Evolutionary conservation across 2,113 vertebrate species (phyloP), one percentile per base, ranked within the genome.

Genomic region (Scomber scombrus): DNA sequence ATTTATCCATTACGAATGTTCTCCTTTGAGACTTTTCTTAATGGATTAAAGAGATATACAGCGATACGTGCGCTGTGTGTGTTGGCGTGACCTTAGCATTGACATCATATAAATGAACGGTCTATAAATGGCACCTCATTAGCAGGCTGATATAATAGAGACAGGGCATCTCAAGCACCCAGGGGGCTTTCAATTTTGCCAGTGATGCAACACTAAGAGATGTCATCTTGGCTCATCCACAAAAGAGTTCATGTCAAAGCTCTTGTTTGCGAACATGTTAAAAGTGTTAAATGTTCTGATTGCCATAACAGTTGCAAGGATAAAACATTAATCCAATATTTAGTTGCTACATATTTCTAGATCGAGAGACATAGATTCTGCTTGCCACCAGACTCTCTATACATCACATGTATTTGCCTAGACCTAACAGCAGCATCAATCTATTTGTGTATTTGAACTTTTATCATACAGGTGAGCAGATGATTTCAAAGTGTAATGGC

Each of bases 61-160:
- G n/a, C 70, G 78, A 49, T 75, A 18, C n/a, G n/a, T 34, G 58
- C 23, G 56, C 68, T 86, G 76, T 69, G 73, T 76, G 82, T 76
- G 85, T 78, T 80, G 45, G 82, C 54, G 69, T 88, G 89, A 94
- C 93, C 93, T 86, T 52, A 84, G 73, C 84, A 61, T 55, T 93
- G 90, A 93, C 92, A 91, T 92, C 81, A 85, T 88, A 91, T 88
- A 91, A 93, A 93, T 92, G 88, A 91, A 86, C 49, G 57, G 79
- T 31, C 92, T 94, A 94, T 90, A 90, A 91, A 88, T 86, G 88
- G 93, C 92, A 94, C 55, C 92, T 93, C 91, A 93, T 93, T 94
- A 94, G 75, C 69, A 18, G 69, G 73, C 80, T 77, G 74, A 78
- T 90, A 89, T 87, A 92, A 88, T 85, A 84, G 90, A 88, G 80